Base-by-base conservation (phyloP, 1,140 invertebrate species). In the Orchestia grillus region DNA sequence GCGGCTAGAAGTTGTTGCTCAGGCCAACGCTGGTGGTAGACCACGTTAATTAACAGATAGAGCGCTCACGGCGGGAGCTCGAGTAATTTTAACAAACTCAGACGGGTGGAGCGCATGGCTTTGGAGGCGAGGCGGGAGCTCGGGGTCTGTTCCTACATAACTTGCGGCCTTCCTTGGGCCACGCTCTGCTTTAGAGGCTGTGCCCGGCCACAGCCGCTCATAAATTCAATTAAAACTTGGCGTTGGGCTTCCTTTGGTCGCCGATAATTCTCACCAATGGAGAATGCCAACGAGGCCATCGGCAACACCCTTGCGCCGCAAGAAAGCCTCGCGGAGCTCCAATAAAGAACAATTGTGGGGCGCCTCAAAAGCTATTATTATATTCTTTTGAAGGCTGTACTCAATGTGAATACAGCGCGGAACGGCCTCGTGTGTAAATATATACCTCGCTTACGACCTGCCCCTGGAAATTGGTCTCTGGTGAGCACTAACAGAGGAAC, bases 221-320 rank as follows among this genome's bases (percentile, higher is more conserved):
- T 77, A 77, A 77, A 77, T 77, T 77, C 28, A 77, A 77, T 77
- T 77, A 77, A 77, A 77, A 77, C 62, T 77, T 77, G 62, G 62
- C 62, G 62, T 77, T 77, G 62, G 15, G 62, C 62, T 77, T 77
- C 62, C 62, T 77, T 77, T 77, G 62, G 15, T 77, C 62, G 62
- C 62, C 62, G 11, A 77, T 77, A 77, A 77, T 77, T 77, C 62
- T 77, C 62, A 77, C 62, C 15, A 77, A 77, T 77, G 62, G 62
- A 77, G 62, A 77, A 77, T 77, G 28, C 15, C 62, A 77, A 77
- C 62, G 62, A 77, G 62, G 62, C 62, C 36, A 23, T 77, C 28
- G 28, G 62, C 28, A 77, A 36, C 47, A 53, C 47, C 47, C 47
- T 53, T 19, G 47, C 47, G 47, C 6, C 28, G 62, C 62, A 77